Base-by-base conservation (phyloP, 2,888 invertebrate genomes). In the Meloe dianella region DNA sequence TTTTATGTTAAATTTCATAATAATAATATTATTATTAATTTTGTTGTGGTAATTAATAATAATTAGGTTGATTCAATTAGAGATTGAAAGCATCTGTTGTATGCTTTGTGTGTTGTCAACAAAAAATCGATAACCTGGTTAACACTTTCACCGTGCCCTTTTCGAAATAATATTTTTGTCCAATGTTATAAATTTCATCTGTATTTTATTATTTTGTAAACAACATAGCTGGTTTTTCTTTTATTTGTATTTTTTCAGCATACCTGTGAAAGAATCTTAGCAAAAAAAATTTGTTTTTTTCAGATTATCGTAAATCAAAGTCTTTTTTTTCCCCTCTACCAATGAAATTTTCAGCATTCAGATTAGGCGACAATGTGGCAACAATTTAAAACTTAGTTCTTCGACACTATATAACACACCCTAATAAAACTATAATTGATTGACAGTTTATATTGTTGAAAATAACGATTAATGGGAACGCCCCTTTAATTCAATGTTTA, bases 91-190 rank as follows among this genome's bases (percentile, higher is more conserved):
- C 2, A 57, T 30, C 20, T 20, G 20, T 57, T 57, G 20, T 56
- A 27, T 30, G 12, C 27, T 38, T 38, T n/a, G n/a, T n/a, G 38
- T 38, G 5, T 1, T 41, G 41, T 41, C 17, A 17, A 5, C 41
- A 10, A 8, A 57, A 57, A 14, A 57, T 57, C 29, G 57, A 57
- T 24, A 29, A 14, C 4, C 17, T 29, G 29, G 57, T 57, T 57
- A 57, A 27, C 29, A 57, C 57, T 57, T 57, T 57, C 57, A 30
- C 57, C 57, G 4, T 57, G 27, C 57, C 22, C 27, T 57, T 57
- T 29, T 17, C 1, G 29, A 8, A 27, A 4, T 4, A 4, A 27
- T 27, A 27, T 27, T 4, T 27, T 27, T 27, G 2, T 27, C 27
- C 27, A 27, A 27, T 27, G 4, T 27, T 9, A 22, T 8, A 27